Conservation (phyloP, 2,113 vertebrate species). For the Irena cyanogastra region DNA sequence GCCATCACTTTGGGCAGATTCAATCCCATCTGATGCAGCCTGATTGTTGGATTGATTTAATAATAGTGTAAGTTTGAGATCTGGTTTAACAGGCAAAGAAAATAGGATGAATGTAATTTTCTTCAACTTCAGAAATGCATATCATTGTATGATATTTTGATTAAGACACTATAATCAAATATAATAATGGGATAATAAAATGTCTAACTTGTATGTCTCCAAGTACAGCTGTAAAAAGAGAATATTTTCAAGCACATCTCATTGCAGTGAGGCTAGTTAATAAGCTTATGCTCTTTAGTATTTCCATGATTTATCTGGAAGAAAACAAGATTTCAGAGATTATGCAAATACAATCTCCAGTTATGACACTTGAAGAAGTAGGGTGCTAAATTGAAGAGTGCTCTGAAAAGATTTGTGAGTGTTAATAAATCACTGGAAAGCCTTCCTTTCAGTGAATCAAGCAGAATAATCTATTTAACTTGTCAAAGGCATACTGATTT, state of each 20-base stretch:
- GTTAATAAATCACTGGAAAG: not conserved
- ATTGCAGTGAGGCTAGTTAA: not conserved
- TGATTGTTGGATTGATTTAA: not conserved
- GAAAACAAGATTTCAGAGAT: conserved; percentile 2
- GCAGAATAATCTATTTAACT: not conserved
- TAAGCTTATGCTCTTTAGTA: not conserved
- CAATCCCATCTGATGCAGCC: not conserved
- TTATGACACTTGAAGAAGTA: not conserved
- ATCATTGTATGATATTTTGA: not conserved
- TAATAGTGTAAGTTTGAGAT: not conserved
- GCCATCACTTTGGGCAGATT: not conserved
- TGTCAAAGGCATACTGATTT: not conserved
- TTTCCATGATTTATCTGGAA: not conserved
- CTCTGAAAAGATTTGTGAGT: not conserved
- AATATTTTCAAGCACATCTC: not conserved
- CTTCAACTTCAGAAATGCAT: not conserved
- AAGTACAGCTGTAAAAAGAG: not conserved
- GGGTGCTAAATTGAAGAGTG: not conserved
- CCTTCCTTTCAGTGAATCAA: not conserved
- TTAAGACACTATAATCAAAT: not conserved
- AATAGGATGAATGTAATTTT: not conserved
- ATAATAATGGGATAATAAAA: not conserved
- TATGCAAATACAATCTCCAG: not conserved
- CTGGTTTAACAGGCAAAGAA: not conserved
- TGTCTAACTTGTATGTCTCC: not conserved